A percentile compares a stretch with the other conserved stretches of the same genome.
These are phyloP conservation scores for Pecten maximus DNA, from an alignment of 2,888 invertebrate genomes.

Conservation along the genomic window DNA sequence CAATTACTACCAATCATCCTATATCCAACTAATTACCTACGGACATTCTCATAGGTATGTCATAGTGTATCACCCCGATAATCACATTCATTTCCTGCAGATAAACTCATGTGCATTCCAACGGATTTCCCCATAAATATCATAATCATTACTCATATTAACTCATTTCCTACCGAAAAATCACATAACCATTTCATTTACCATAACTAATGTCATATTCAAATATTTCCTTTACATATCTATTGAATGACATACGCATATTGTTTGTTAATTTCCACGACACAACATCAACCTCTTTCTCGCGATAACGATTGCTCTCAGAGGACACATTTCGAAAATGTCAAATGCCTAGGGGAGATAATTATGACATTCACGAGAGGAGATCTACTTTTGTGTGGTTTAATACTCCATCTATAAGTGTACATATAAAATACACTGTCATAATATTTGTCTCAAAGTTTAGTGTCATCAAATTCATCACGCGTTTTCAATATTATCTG, in stretches of 20 bases:
- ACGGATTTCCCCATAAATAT: too few species aligned
- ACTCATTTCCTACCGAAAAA: too few species aligned
- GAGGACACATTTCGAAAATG: slow-evolving; percentile 17
- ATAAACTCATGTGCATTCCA: too few species aligned
- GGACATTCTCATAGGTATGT: too few species aligned
- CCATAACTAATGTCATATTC: too few species aligned
- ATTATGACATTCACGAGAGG: not conserved
- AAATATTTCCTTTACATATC: not conserved
- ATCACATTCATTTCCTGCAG: too few species aligned
- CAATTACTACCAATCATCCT: too few species aligned
- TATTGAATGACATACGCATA: not conserved
- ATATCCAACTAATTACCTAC: too few species aligned
- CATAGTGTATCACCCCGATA: too few species aligned
- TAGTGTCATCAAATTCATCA: not conserved
- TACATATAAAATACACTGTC: not conserved
- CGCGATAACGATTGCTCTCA: not conserved
- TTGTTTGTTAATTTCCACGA: not conserved
- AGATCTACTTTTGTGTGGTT: not conserved
- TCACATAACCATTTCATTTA: too few species aligned
- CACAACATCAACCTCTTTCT: not conserved
- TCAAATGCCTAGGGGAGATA: not conserved
- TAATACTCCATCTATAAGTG: not conserved
- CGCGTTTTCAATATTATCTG: not conserved
- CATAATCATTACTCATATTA: too few species aligned
- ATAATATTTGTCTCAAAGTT: not conserved